Percentiles rank a stretch among this genome's conserved stretches.
Evolutionary conservation across 2,113 vertebrate genomes (phyloP).

Genomic region (Cryptoleucopteryx plumbea): DNA sequence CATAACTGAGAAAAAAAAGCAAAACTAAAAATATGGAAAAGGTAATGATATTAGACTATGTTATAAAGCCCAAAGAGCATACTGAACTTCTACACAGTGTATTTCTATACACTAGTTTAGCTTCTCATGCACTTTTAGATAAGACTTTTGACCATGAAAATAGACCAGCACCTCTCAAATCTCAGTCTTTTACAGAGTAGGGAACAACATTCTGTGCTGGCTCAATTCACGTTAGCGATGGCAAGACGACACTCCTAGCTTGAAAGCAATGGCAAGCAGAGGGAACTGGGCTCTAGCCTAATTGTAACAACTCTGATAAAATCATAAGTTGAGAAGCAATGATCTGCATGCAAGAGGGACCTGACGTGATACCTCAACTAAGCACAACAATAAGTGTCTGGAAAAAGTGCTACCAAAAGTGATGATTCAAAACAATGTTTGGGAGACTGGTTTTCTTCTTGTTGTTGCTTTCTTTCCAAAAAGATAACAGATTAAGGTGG

Average conservation of each 20-base stretch:
- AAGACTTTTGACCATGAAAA: not conserved
- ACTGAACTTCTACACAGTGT: not conserved
- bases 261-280: not conserved
- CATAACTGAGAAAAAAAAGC: not conserved
- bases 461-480: not conserved
- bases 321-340: not conserved
- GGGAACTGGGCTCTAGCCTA: not conserved
- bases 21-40: not conserved
- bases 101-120: not conserved
- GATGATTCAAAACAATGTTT: not conserved
- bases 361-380: not conserved
- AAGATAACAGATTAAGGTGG: not conserved
- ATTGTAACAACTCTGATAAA: not conserved
- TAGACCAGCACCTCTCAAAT: not conserved
- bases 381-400: not conserved
- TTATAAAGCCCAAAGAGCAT: not conserved
- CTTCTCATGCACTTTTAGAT: not conserved
- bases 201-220: not conserved
- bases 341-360: not conserved
- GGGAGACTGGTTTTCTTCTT: not conserved
- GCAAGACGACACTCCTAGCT: not conserved
- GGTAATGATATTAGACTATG: accelerated
- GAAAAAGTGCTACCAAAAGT: not conserved
- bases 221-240: not conserved
- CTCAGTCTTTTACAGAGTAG: not conserved